Percentiles rank a stretch among this genome's conserved stretches.
These are phyloP conservation scores for Amphiura filiformis DNA, from an alignment of 35 echinoderm and acorn worm species.

Conservation along the genomic window DNA sequence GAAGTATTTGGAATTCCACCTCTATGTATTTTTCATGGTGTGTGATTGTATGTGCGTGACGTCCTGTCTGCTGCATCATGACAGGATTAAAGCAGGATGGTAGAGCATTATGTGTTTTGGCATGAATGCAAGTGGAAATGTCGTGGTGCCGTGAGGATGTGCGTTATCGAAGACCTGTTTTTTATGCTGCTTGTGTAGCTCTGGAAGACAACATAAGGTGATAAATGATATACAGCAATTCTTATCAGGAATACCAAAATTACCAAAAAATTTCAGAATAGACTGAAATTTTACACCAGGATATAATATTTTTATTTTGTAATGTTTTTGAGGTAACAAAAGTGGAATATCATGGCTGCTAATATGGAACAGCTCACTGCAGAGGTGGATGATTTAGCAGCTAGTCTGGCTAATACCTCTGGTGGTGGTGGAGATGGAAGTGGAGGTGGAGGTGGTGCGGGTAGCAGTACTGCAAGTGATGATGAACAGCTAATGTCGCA, in stretches of 20 bases:
- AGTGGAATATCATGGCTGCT: not conserved
- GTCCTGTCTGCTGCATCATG: not conserved
- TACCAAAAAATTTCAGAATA: too few species aligned
- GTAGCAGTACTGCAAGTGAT: too few species aligned
- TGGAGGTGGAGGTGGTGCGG: not conserved
- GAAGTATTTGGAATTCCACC: not conserved
- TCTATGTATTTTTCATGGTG: not conserved
- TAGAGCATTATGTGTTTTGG: not conserved
- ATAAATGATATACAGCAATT: too few species aligned
- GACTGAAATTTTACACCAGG: too few species aligned
- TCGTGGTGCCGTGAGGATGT: too few species aligned
- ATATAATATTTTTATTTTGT: not conserved
- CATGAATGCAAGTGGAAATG: too few species aligned
- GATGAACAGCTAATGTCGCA: not conserved
- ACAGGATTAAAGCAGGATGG: not conserved
- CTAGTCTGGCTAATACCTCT: not conserved
- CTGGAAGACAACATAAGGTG: too few species aligned
- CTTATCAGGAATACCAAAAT: too few species aligned
- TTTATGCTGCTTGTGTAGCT: too few species aligned
- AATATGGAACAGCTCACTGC: not conserved
- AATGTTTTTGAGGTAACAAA: not conserved
- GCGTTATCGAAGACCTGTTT: too few species aligned
- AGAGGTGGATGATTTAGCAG: not conserved
- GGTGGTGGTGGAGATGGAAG: not conserved
- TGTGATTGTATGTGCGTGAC: not conserved